These are phyloP conservation scores for Zeus faber DNA, from an alignment of 2,113 vertebrate genomes.

Conservation along the genomic window DNA sequence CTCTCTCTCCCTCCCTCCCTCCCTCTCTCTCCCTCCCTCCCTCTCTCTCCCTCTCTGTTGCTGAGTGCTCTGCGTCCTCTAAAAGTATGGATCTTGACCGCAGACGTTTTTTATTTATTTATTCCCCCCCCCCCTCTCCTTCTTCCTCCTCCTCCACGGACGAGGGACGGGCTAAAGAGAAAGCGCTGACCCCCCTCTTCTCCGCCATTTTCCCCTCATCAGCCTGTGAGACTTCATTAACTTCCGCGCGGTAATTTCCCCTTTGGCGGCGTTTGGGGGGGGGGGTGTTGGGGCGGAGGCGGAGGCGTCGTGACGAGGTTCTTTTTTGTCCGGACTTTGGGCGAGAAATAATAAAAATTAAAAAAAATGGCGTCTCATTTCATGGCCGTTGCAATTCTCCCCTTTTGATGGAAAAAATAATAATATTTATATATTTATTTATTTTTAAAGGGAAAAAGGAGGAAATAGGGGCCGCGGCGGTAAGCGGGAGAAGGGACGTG, in stretches of 20 bases:
- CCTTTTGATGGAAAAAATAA: no score
- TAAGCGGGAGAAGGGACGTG: no score
- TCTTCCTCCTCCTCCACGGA: no score
- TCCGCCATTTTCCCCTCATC: conserved; percentile 77
- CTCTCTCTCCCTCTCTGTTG: conserved; percentile 16
- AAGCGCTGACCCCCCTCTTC: conserved; percentile 76
- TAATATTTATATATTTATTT: no score
- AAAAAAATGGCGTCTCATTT: no score
- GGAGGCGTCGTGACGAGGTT: conserved; percentile 32
- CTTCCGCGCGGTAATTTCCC: conserved; percentile 73
- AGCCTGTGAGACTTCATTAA: conserved; percentile 81
- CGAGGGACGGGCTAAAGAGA: conserved; percentile 76
- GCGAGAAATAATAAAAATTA: no score
- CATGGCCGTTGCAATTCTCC: no score
- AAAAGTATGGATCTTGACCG: conserved; percentile 77
- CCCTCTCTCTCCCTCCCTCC: conserved; percentile 39
- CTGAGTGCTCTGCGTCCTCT: conserved; percentile 67
- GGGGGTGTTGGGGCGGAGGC: background rate
- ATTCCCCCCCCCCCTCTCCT: no score
- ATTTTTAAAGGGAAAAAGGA: no score
- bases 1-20: conserved; percentile 26
- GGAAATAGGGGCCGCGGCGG: no score
- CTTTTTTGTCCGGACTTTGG: no score
- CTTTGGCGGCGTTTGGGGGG: conserved; percentile 45
- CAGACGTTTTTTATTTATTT: conserved; percentile 74